Evolutionary conservation across 2,113 vertebrate species (phyloP).

Genomic region (Hydrochoerus hydrochaeris): DNA sequence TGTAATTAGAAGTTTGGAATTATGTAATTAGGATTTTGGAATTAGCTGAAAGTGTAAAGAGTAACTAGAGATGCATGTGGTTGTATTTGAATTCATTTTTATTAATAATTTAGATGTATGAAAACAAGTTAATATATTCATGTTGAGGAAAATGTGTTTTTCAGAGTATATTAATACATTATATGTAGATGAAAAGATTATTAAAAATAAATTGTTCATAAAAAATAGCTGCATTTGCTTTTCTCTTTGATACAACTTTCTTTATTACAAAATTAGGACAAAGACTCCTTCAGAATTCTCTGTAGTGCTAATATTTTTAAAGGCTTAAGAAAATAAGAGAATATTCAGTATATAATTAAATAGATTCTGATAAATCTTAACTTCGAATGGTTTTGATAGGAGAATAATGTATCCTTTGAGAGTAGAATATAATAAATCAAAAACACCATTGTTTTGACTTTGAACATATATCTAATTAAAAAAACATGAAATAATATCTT

Average conservation of each 20-base stretch:
- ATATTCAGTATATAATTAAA: background rate
- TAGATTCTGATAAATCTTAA: background rate
- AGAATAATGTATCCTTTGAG: background rate
- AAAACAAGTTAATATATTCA: background rate
- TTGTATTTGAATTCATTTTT: slow-evolving; percentile 28
- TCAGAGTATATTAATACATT: background rate
- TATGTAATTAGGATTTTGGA: background rate
- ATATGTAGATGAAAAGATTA: background rate
- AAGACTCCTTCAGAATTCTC: background rate
- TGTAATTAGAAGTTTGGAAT: background rate
- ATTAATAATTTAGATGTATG: background rate
- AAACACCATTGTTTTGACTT: background rate
- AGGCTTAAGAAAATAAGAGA: background rate
- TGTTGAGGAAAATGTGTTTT: background rate
- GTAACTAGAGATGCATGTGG: background rate
- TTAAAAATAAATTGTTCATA: slow-evolving; percentile 6
- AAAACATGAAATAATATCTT: background rate
- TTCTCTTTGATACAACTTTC: background rate
- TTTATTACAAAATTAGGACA: background rate
- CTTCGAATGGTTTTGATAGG: background rate
- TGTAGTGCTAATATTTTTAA: background rate
- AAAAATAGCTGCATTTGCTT: background rate
- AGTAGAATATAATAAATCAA: background rate
- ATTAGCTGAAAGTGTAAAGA: background rate
- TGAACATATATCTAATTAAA: slow-evolving; percentile 19